Base-by-base conservation (phyloP, 2,888 invertebrate species). In the Phragmatobia fuliginosa region DNA sequence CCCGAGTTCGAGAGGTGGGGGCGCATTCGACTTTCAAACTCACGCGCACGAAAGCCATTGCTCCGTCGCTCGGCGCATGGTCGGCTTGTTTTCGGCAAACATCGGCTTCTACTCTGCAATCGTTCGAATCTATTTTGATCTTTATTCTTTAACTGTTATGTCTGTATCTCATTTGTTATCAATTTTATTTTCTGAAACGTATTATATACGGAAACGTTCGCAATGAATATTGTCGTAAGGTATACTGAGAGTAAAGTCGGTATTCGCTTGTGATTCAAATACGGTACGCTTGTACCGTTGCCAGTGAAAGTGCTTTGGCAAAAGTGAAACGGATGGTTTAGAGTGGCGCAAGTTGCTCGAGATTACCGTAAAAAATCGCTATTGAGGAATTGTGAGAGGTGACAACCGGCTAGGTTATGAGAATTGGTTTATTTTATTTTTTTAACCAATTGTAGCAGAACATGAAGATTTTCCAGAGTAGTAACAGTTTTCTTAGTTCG, bases 311-410 rank as follows among this genome's bases (percentile, higher is more conserved):
- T 94, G 90, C 84, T 87, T 83, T 75, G 74, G 90, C 92, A 94
- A 94, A 94, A 94, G 94, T 94, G 94, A 94, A 94, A 94, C 93
- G 91, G 88, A 88, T 87, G 90, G 89, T 88, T 88, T 88, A 83
- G 83, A 88, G 85, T 90, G 89, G 88, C 89, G 88, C 90, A 90
- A 91, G 87, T 85, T 80, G 87, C 82, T 86, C 84, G 88, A 90
- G 91, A 91, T 90, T 89, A 87, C 83, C 88, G 91, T 89, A 88
- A 91, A 91, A 91, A 92, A 90, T 87, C 84, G 85, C 88, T 80
- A 88, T 84, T 81, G 84, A 82, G 86, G 87, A 90, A 92, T 90
- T 88, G 87, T 87, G 88, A 90, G 87, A 88, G 88, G 87, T 86
- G 85, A 81, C 73, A 79, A 74, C 68, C 67, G 65, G 71, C 71